Conservation (phyloP, 92 coral and sea anemone species). For the Palythoa caribaeorum region DNA sequence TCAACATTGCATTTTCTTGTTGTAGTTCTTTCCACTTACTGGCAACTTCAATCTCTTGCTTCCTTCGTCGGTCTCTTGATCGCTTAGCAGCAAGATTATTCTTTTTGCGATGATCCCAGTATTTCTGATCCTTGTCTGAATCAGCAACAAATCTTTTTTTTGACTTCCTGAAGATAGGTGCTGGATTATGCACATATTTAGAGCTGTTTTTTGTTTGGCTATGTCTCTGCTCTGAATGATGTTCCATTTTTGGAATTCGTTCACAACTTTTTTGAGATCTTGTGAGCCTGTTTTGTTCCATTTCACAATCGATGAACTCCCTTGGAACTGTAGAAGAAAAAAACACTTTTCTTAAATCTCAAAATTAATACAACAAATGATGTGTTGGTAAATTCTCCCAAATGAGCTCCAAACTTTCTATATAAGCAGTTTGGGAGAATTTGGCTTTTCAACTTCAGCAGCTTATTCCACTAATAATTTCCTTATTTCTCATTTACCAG, state of each 20-base stretch:
- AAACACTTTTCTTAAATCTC: too few relatives aligned
- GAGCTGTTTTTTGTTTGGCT: not conserved
- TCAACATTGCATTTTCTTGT: constrained; percentile 60
- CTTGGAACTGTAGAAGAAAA: not conserved
- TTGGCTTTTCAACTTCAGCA: too few relatives aligned
- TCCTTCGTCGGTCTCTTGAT: constrained; percentile 60
- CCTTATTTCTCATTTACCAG: too few relatives aligned
- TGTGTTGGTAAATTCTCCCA: too few relatives aligned
- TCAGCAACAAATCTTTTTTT: constrained; percentile 40
- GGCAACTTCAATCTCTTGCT: constrained; percentile 58
- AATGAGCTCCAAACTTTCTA: too few relatives aligned
- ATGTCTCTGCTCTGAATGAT: not conserved
- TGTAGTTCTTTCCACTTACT: constrained; percentile 52
- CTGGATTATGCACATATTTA: constrained; percentile 25
- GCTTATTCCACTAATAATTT: too few relatives aligned
- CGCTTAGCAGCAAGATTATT: constrained; percentile 61
- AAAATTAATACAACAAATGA: too few relatives aligned
- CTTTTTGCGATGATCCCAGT: constrained; percentile 59
- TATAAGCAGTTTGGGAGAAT: too few relatives aligned
- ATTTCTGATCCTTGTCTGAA: constrained; percentile 55
- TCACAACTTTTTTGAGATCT: not conserved
- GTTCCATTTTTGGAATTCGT: not conserved
- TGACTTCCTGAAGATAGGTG: constrained; percentile 51
- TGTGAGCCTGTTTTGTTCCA: not conserved
- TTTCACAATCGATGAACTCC: not conserved